phyloP scores from a whole-genome alignment of 1,140 invertebrate species.

The Drosophila dunni region DNA sequence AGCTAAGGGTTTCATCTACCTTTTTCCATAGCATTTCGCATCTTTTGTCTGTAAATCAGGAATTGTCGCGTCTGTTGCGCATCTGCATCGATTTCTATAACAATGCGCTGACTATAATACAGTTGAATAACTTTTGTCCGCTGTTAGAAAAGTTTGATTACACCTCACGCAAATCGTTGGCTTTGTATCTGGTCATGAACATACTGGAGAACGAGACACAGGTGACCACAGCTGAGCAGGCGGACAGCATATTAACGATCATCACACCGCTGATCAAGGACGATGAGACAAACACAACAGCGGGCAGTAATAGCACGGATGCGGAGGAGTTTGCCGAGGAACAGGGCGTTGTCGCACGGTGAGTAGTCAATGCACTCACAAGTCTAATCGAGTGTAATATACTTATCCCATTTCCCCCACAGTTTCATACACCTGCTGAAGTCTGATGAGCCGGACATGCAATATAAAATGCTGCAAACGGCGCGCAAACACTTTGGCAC shows the following conservation, averaged over 20 bases:
- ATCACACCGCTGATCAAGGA: slow-evolving; percentile 95
- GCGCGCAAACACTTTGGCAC: slow-evolving; percentile 95
- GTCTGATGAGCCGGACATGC: slow-evolving; percentile 94
- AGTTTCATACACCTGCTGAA: slow-evolving; percentile 96
- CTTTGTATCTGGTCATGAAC: slow-evolving; percentile 90
- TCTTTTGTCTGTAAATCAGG: slow-evolving; percentile 85
- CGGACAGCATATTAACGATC: slow-evolving; percentile 91
- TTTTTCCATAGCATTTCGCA: slow-evolving; percentile 70
- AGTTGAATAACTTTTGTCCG: slow-evolving; percentile 93
- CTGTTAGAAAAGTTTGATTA: slow-evolving; percentile 96
- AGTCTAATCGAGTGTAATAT: too few species aligned
- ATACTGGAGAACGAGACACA: slow-evolving; percentile 90
- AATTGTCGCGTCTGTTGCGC: slow-evolving; percentile 96
- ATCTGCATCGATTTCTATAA: slow-evolving; percentile 98
- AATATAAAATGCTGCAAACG: slow-evolving; percentile 95
- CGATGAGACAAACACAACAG: slow-evolving; percentile 89
- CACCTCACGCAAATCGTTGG: slow-evolving; percentile 93
- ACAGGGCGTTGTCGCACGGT: slow-evolving; percentile 92
- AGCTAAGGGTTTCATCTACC: too few species aligned
- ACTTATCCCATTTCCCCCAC: not conserved
- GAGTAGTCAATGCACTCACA: not conserved
- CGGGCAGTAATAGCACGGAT: slow-evolving; percentile 85
- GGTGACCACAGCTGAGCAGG: slow-evolving; percentile 94
- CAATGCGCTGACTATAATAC: slow-evolving; percentile 94
- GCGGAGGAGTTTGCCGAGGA: slow-evolving; percentile 99